Base-by-base conservation (phyloP, 2,113 vertebrate species). In the Corythornis cristatus region DNA sequence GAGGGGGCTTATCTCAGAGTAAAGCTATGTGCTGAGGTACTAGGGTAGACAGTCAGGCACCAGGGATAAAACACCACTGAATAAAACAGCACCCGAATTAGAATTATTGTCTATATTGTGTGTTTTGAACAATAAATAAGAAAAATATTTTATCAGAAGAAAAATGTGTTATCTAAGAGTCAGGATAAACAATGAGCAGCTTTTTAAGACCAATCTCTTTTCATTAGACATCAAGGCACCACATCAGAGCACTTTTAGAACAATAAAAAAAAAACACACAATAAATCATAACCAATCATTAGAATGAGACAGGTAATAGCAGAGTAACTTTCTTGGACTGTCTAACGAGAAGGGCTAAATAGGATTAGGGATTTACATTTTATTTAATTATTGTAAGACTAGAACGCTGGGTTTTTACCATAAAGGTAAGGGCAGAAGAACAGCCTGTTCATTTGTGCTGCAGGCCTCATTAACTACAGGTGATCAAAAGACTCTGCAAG, bases 141-240 rank as follows among this genome's bases (percentile, higher is more conserved):
- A 98, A 98, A 98, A 98, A 98, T 98, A 97, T 98, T 99, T 99
- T 99, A 99, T 99, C 98, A 98, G 98, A 97, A 98, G 96, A 98
- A 98, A 98, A 98, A 98, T 97, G 97, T 98, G 98, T 98, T 99
- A 99, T 99, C 98, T 98, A 97, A 97, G 97, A 98, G 98, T 97
- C 97, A 97, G 97, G 96, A 98, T 98, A 98, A 98, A 98, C 98
- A 98, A 98, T 98, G 98, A 97, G 97, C 81, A 96, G 97, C 97
- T 97, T 98, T 98, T 98, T 97, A 98, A 98, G 96, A 98, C 97
- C 98, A 98, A 98, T 98, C 98, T 98, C 98, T 98, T 98, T 98
- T 98, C 98, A 98, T 98, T 98, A 99, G 99, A 99, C 99, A 99
- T 99, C 98, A 98, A 98, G 99, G 99, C 99, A 99, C 99, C 99